phyloP scores from a whole-genome alignment of 2,113 vertebrate species.

The Ceratotherium simum region DNA sequence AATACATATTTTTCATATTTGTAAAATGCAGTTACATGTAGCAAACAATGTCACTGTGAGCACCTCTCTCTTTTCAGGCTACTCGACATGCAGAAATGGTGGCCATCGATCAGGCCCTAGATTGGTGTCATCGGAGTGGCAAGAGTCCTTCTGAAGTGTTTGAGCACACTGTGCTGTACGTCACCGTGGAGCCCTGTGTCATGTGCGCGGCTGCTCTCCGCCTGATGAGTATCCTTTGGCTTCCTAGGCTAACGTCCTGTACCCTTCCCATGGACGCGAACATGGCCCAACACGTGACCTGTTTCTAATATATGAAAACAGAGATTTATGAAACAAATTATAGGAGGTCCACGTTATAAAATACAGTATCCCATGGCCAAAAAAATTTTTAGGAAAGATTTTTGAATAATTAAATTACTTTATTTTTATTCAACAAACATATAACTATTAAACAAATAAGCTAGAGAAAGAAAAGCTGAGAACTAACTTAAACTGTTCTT shows the following conservation, averaged over 20 bases:
- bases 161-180: constrained; percentile 89
- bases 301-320: not conserved
- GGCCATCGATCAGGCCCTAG: constrained; percentile 93
- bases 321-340: not conserved
- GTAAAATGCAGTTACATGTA: not conserved
- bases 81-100: constrained; percentile 98
- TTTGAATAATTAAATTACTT: not conserved
- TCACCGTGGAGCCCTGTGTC: constrained; percentile 97
- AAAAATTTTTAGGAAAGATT: not conserved
- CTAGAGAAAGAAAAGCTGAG: not conserved
- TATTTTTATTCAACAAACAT: not conserved
- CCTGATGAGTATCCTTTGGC: constrained; percentile 93
- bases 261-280: not conserved
- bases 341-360: not conserved
- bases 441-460: not conserved
- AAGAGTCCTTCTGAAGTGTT: constrained; percentile 88
- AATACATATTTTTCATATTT: not conserved
- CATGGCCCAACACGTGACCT: not conserved
- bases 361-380: not conserved
- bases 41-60: not conserved
- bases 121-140: constrained; percentile 89
- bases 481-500: not conserved
- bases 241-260: rapidly evolving
- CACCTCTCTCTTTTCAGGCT: constrained; percentile 88
- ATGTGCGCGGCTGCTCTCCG: constrained; percentile 97